Evolutionary conservation across 2,113 vertebrate genomes (phyloP).

Genomic region (Vulpes ferrilata): DNA sequence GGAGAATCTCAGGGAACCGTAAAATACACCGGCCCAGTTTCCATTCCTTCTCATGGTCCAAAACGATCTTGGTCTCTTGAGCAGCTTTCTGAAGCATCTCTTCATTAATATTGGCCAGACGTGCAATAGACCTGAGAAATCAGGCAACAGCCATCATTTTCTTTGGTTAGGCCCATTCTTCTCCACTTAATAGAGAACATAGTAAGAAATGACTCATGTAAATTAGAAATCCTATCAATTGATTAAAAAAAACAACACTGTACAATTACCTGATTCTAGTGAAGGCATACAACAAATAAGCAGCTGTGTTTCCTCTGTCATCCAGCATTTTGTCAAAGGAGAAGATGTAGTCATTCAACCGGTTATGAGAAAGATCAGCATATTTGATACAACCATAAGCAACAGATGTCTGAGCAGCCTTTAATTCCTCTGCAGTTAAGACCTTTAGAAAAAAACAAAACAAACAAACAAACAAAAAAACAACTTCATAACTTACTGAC

Average conservation of each 20-base stretch:
- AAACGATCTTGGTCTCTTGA: slow-evolving; percentile 89
- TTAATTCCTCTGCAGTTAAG: slow-evolving; percentile 93
- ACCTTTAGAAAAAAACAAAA: slow-evolving; percentile 80
- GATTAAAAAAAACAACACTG: neutral
- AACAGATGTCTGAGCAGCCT: slow-evolving; percentile 93
- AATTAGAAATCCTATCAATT: neutral
- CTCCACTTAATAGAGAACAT: neutral
- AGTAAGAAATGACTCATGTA: neutral
- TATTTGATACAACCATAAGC: slow-evolving; percentile 98
- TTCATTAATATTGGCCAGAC: slow-evolving; percentile 93
- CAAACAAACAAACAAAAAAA: no score
- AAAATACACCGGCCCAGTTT: slow-evolving; percentile 96
- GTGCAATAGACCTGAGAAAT: slow-evolving; percentile 93
- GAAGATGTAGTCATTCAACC: slow-evolving; percentile 98
- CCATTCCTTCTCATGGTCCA: slow-evolving; percentile 99
- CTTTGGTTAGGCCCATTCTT: neutral
- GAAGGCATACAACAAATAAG: slow-evolving; percentile 97
- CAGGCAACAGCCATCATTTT: neutral
- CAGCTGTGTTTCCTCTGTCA: slow-evolving; percentile 97
- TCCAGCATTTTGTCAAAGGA: slow-evolving; percentile 99
- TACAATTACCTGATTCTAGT: slow-evolving; percentile 94
- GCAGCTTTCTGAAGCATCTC: slow-evolving; percentile 91
- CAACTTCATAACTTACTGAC: neutral
- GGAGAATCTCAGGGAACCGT: slow-evolving; percentile 96
- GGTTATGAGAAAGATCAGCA: slow-evolving; percentile 98